Evolutionary conservation across 2,113 vertebrate genomes (phyloP).

Genomic region (Lonchura striata): DNA sequence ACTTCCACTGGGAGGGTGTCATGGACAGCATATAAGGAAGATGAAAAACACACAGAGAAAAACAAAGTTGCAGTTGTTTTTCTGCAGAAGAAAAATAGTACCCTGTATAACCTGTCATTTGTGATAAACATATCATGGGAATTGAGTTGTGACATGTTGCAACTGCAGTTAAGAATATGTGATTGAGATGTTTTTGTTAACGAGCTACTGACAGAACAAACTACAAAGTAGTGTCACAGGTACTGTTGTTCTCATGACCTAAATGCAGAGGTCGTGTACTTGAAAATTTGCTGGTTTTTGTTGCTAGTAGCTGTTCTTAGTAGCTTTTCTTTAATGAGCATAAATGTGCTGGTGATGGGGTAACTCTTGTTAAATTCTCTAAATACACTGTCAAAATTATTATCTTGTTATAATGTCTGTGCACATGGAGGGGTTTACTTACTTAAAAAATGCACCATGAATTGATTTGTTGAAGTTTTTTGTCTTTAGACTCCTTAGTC

Average conservation of each 20-base stretch:
- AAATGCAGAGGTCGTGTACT: not conserved
- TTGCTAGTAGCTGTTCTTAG: not conserved
- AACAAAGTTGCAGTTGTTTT: not conserved
- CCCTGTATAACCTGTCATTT: not conserved
- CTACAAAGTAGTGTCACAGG: not conserved
- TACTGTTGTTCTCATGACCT: not conserved
- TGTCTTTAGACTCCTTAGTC: not conserved
- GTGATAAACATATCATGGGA: not conserved
- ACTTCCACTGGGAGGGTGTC: not conserved
- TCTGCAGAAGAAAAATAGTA: not conserved
- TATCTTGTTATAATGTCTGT: not conserved
- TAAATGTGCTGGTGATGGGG: not conserved
- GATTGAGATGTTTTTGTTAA: constrained; percentile 18
- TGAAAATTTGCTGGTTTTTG: not conserved
- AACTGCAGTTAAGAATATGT: not conserved
- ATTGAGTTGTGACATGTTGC: not conserved
- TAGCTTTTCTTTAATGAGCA: not conserved
- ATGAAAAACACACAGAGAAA: not conserved
- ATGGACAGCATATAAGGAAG: not conserved
- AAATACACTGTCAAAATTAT: not conserved
- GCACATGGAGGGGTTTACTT: not conserved
- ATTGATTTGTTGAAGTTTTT: not conserved
- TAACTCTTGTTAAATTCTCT: not conserved
- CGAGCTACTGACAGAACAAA: not conserved
- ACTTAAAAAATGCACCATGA: not conserved